Conservation (phyloP, 2,888 invertebrate species). For the Gastracanthus pulcherrimus region DNA sequence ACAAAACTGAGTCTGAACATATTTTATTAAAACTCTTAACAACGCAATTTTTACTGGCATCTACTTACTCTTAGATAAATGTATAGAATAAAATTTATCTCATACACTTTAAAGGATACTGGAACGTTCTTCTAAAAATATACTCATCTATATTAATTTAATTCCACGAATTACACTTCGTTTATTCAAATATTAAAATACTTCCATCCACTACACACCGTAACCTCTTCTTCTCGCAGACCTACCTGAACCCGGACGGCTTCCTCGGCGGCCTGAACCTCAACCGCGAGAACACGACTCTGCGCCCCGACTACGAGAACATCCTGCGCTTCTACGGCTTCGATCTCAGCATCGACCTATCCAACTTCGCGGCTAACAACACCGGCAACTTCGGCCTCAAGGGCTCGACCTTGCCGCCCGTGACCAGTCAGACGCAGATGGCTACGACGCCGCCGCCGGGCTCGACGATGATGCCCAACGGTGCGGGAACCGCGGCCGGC, state of each 20-base stretch:
- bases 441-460: neutral
- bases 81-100: too few species aligned
- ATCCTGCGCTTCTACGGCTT: slow-evolving; percentile 89
- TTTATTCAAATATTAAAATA: neutral
- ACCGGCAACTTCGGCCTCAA: slow-evolving; percentile 42
- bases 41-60: too few species aligned
- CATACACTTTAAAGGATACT: too few species aligned
- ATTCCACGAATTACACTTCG: too few species aligned
- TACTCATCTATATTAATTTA: too few species aligned
- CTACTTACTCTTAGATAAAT: too few species aligned
- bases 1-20: too few species aligned
- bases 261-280: slow-evolving; percentile 89
- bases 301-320: slow-evolving; percentile 86
- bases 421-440: slow-evolving; percentile 65
- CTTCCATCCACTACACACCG: too few species aligned
- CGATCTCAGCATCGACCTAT: slow-evolving; percentile 79
- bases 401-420: slow-evolving; percentile 61
- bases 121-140: too few species aligned
- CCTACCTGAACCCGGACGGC: slow-evolving; percentile 90
- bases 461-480: slow-evolving; percentile 12
- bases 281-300: slow-evolving; percentile 87
- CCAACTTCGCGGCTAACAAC: slow-evolving; percentile 47
- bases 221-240: slow-evolving; percentile 80
- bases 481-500: neutral
- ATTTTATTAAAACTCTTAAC: too few species aligned